A percentile compares a stretch with the other conserved stretches of the same genome.
These are phyloP conservation scores for Xiphorhynchus elegans DNA, from an alignment of 2,113 vertebrate genomes.

Conservation along the genomic window DNA sequence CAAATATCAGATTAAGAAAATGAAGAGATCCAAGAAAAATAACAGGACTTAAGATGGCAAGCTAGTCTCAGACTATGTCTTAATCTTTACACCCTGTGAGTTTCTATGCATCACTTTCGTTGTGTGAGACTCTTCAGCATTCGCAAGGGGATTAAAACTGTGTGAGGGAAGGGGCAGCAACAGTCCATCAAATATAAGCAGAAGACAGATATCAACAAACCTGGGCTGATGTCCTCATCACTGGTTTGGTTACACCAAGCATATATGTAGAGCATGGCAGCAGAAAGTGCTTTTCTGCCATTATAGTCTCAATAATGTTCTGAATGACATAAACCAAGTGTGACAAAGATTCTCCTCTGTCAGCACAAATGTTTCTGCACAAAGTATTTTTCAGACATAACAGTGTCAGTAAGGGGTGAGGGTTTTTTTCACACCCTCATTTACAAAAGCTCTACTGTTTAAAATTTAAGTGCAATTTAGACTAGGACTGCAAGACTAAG, in stretches of 20 bases:
- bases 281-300: background rate
- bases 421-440: background rate
- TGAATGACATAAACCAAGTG: background rate
- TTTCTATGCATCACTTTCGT: background rate
- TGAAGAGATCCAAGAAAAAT: background rate
- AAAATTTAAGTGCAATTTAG: background rate
- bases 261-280: background rate
- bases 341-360: background rate
- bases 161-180: accelerated
- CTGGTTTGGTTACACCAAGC: background rate
- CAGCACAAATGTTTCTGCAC: background rate
- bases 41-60: background rate
- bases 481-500: background rate
- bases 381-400: background rate
- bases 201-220: background rate
- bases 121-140: background rate
- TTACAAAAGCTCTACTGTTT: background rate
- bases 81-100: background rate
- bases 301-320: background rate
- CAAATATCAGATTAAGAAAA: background rate
- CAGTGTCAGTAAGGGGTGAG: background rate
- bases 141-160: background rate
- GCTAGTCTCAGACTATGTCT: background rate
- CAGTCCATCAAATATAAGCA: background rate
- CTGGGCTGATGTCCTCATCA: background rate